These are phyloP conservation scores for Orchesella flavescens DNA, from an alignment of 2,888 invertebrate species.

Conservation along the genomic window DNA sequence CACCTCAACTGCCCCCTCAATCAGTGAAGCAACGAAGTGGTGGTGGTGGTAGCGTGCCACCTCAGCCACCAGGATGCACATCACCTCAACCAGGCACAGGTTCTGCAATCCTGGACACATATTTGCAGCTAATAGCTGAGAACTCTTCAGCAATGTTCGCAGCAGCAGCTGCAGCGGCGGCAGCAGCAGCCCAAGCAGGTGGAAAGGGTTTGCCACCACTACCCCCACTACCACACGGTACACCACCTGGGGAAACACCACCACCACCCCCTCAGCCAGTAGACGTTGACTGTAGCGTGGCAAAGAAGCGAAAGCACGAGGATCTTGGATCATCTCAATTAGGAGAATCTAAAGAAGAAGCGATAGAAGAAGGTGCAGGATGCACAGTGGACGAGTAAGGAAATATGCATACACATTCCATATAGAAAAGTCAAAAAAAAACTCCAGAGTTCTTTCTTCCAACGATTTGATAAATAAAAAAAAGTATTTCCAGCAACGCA, in stretches of 20 bases:
- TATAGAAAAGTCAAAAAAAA: not conserved
- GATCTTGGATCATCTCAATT: too few relatives aligned
- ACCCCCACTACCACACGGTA: too few relatives aligned
- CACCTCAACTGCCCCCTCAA: too few relatives aligned
- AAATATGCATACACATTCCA: not conserved
- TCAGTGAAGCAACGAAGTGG: not conserved
- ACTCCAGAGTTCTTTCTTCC: constrained; percentile 46
- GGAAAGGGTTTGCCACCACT: not conserved
- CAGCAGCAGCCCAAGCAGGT: constrained; percentile 17
- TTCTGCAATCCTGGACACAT: constrained; percentile 88
- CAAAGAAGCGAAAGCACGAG: constrained; percentile 2
- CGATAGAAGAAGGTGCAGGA: not conserved
- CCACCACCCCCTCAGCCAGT: too few relatives aligned
- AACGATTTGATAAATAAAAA: constrained; percentile 10
- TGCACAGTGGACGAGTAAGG: not conserved
- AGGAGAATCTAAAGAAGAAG: not conserved
- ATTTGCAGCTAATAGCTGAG: constrained; percentile 90
- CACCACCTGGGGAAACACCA: too few relatives aligned
- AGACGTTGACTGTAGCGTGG: not conserved
- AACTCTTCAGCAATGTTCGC: constrained; percentile 81
- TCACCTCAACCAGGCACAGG: constrained; percentile 77
- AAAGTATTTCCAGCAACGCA: not conserved
- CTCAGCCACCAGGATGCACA: not conserved
- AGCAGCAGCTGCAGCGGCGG: constrained; percentile 73
- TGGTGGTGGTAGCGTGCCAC: not conserved